Evolutionary conservation across 2,113 vertebrate species (phyloP), one percentile per base, ranked within the genome.

Genomic region (Pelusios castaneus): DNA sequence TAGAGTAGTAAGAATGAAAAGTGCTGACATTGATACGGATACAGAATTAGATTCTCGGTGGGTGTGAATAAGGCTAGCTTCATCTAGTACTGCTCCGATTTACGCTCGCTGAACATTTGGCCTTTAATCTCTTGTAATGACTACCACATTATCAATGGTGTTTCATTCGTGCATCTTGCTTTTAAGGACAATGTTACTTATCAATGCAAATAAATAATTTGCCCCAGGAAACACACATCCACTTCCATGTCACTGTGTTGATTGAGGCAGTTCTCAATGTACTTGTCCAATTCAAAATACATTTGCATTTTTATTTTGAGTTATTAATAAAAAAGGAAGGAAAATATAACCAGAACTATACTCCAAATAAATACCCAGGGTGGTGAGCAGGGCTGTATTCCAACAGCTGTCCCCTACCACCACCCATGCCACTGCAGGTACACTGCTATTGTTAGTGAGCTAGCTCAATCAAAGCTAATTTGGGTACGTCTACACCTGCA

Each of bases 21-120:
- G 78, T 0, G 3, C 24, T 51, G 19, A 0, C 88, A 89, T 84
- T 93, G 91, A 87, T 78, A 95, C 86, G 82, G 85, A 81, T 93
- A 47, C 31, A 88, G 89, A 86, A 73, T 95, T 88, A 87, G 41
- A 84, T 38, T 21, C 34, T 9, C 75, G 27, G 24, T 8, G 4
- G 2, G 4, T 34, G 60, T 78, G 55, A 38, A 13, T 77, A 45
- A 82, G 47, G 82, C 11, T 49, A 91, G 14, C 4, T 29, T 38
- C 5, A 2, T n/a, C 8, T 84, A 29, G 84, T 77, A 25, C 1
- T 8, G 25, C 0, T 0, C n/a, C 77, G 67, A 49, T 67, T 41
- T 41, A 70, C 67, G 9, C 16, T 19, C 1, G 4, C 63, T 67
- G 51, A 56, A 6, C 49, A 27, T 22, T 38, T 70, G 67, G 67